Base-by-base conservation (phyloP, 2,888 invertebrate genomes). In the Chorisops tibialis region DNA sequence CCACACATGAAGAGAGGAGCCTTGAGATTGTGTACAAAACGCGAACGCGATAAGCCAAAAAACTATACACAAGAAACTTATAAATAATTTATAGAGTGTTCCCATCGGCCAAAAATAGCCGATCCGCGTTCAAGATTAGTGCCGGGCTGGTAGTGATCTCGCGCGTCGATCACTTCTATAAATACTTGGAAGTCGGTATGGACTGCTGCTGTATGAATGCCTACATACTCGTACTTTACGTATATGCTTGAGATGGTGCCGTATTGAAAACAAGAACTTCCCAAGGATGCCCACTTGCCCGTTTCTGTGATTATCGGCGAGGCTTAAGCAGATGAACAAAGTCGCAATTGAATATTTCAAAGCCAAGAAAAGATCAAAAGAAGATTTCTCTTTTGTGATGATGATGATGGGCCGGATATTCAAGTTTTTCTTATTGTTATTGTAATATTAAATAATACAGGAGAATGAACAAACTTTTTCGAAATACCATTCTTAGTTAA, bases 31-130 rank as follows among this genome's bases (percentile, higher is more conserved):
- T 45, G 14, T 45, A 43, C 30, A 30, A 30, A 41, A 16, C 39
- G 16, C 14, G 7, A 14, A 39, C 7, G 52, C 52, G 52, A 54
- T 54, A 54, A 54, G 52, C 52, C 41, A 54, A 54, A 52, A 45
- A 58, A 58, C 51, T n/a, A n/a, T 49, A 51, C 51, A 47, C 47
- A 45, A 41, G 58, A 59, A 47, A 50, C 63, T 64, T 64, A 64
- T 64, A 64, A 64, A 64, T 64, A 64, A 64, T 64, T 64, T 64
- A 64, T 64, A 61, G 51, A 52, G 61, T 52, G 51, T 48, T 54
- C 43, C 61, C 48, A 43, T 24, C 51, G 48, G 47, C 64, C 62
- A 45, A 59, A 64, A 64, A 64, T 64, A 64, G 59, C 59, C 35
- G 45, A 56, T 56, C 60, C 52, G 60, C 41, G 63, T 45, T 59